phyloP scores from a whole-genome alignment of 2,797 vertebrate species.

The Halcyon chelicuti region DNA sequence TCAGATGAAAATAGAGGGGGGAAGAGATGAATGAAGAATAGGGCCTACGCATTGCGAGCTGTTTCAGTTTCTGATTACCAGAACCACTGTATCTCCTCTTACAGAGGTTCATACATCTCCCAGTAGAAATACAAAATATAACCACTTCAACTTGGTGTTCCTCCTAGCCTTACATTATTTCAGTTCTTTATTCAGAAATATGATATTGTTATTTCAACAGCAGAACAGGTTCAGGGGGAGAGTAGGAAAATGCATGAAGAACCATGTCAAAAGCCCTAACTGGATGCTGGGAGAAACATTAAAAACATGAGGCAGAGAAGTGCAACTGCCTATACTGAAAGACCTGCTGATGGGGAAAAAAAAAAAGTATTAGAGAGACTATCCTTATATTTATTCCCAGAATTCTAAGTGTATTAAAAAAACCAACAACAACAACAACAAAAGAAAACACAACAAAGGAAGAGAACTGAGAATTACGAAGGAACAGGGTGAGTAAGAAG shows the following conservation, averaged over 20 bases:
- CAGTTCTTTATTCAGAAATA: not conserved
- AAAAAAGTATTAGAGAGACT: not conserved
- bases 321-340: not conserved
- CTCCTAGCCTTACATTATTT: not conserved
- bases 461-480: not conserved
- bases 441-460: not conserved
- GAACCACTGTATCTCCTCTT: not conserved
- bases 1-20: not conserved
- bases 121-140: not conserved
- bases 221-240: not conserved
- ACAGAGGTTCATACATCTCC: not conserved
- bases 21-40: not conserved
- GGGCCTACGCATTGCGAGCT: not conserved
- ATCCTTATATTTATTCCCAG: not conserved
- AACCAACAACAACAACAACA: too few relatives aligned
- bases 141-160: not conserved
- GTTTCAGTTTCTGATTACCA: not conserved
- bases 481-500: not conserved
- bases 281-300: not conserved
- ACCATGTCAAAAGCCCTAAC: not conserved
- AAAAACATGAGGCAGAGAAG: not conserved
- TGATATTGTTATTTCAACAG: not conserved
- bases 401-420: not conserved
- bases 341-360: not conserved
- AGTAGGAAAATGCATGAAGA: not conserved